Conservation (phyloP, 1,140 invertebrate genomes). For the Saxidomus purpurata region DNA sequence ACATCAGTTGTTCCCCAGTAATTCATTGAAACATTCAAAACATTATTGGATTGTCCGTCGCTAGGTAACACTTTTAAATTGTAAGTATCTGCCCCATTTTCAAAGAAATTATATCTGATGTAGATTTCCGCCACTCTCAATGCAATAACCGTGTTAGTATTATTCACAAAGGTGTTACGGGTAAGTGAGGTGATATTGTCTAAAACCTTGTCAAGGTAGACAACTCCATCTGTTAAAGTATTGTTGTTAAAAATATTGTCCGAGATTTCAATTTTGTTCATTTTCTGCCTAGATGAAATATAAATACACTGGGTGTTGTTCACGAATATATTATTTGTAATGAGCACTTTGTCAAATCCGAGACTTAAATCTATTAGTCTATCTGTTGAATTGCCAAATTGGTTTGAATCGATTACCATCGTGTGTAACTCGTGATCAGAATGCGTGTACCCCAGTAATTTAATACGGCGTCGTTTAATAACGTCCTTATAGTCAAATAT, state of each 20-base stretch:
- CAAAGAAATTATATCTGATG: slow-evolving; percentile 35
- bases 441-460: neutral
- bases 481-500: neutral
- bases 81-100: slow-evolving; percentile 5
- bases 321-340: neutral
- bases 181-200: neutral
- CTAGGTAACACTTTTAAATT: neutral
- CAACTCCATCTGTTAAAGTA: neutral
- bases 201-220: neutral
- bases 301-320: neutral
- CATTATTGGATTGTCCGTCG: neutral
- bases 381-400: neutral
- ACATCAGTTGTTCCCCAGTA: slow-evolving; percentile 44
- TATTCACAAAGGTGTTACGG: slow-evolving; percentile 5
- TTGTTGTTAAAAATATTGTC: neutral
- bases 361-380: neutral
- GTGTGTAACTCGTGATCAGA: neutral
- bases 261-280: neutral
- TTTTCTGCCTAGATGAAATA: neutral
- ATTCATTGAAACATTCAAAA: slow-evolving; percentile 43
- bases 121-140: neutral
- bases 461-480: neutral
- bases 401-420: neutral
- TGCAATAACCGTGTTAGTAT: neutral
- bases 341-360: neutral